Conservation (phyloP, 2,888 invertebrate species). For the Rapana venosa region DNA sequence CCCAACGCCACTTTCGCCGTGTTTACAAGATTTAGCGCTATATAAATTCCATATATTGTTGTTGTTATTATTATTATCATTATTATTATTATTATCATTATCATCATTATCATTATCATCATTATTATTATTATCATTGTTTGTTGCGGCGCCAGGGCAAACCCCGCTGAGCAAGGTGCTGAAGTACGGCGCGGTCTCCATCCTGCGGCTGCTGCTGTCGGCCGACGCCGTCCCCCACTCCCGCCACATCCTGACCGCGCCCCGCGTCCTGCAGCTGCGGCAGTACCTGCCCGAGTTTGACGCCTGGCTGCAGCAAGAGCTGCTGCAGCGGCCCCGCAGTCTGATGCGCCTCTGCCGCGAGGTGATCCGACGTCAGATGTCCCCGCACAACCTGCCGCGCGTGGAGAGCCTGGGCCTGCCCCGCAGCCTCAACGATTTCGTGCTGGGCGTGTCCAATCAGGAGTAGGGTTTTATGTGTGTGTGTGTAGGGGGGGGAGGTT, state of each 20-base stretch:
- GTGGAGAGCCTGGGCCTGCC: conserved; percentile 44
- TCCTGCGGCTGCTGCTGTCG: conserved; percentile 47
- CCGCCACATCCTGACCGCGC: conserved; percentile 42
- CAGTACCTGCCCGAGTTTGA: conserved; percentile 45
- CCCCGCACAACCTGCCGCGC: conserved; percentile 34
- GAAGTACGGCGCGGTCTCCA: conserved; percentile 42
- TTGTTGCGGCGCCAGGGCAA: conserved; percentile 22
- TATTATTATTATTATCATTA: too few relatives aligned
- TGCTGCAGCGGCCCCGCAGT: conserved; percentile 37
- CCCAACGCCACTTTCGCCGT: too few relatives aligned
- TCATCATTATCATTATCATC: too few relatives aligned
- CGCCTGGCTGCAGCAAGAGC: conserved; percentile 47
- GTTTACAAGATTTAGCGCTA: too few relatives aligned
- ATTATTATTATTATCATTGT: too few relatives aligned
- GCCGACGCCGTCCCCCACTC: conserved; percentile 30
- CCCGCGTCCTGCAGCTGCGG: conserved; percentile 42
- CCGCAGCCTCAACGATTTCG: conserved; percentile 41
- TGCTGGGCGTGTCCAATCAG: conserved; percentile 35
- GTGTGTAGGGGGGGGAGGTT: neutral
- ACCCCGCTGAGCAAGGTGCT: conserved; percentile 46
- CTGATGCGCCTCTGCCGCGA: conserved; percentile 47
- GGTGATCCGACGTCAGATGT: conserved; percentile 39
- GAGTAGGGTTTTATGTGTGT: neutral
- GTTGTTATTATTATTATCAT: too few relatives aligned
- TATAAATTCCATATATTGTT: too few relatives aligned